Conservation (phyloP, 2,888 invertebrate species). For the Gymnoscelis rufifasciata region DNA sequence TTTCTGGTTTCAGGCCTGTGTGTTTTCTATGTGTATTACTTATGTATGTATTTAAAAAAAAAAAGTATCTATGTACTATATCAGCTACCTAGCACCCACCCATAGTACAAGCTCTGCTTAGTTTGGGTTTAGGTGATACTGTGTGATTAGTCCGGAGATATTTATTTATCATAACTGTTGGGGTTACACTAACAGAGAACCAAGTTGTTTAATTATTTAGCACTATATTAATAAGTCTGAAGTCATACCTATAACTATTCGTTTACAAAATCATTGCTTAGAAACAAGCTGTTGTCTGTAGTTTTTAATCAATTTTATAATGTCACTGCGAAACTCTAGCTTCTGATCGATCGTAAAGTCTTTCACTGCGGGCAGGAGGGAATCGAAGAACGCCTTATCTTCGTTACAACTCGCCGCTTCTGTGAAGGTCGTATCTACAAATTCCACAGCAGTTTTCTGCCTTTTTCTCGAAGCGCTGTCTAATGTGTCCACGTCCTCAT, state of each 20-base stretch:
- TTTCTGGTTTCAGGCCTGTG: too few relatives aligned
- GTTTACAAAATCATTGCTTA: slow-evolving; percentile 25
- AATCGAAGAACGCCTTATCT: slow-evolving; percentile 63
- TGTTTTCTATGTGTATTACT: too few relatives aligned
- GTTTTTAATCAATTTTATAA: slow-evolving; percentile 50
- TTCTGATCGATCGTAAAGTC: slow-evolving; percentile 61
- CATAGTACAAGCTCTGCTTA: too few relatives aligned
- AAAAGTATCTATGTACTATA: too few relatives aligned
- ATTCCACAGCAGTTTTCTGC: slow-evolving; percentile 41
- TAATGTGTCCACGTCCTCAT: slow-evolving; percentile 37
- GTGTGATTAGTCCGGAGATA: too few relatives aligned
- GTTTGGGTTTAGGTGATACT: too few relatives aligned
- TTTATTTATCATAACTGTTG: too few relatives aligned
- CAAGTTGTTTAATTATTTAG: too few relatives aligned
- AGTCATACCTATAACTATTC: slow-evolving; percentile 11
- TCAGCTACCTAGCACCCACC: too few relatives aligned
- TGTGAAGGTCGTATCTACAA: slow-evolving; percentile 45
- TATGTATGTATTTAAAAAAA: too few relatives aligned
- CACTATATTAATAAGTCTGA: too few relatives aligned
- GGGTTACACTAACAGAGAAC: too few relatives aligned
- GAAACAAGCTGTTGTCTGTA: slow-evolving; percentile 37
- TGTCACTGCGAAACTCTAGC: slow-evolving; percentile 56
- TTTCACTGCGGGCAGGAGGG: slow-evolving; percentile 57
- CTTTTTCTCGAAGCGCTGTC: slow-evolving; percentile 43
- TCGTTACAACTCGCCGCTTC: slow-evolving; percentile 49